Evolutionary conservation across 2,888 invertebrate species (phyloP).

Genomic region (Noctuana brunneofusca): DNA sequence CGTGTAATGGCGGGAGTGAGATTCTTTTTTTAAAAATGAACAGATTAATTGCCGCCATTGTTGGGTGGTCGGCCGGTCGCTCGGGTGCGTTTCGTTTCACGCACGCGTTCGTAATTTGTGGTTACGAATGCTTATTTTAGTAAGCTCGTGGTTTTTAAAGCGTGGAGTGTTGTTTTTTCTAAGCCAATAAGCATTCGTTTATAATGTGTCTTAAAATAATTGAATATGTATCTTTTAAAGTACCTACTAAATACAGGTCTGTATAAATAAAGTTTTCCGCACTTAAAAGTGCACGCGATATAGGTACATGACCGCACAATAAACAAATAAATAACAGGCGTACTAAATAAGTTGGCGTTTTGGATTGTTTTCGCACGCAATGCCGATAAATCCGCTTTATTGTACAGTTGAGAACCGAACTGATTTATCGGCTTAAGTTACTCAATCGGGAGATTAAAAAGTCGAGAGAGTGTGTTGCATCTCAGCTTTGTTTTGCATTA

Average conservation of each 20-base stretch:
- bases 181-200: neutral
- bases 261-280: neutral
- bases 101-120: slow-evolving; percentile 7
- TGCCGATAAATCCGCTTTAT: slow-evolving; percentile 52
- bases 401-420: slow-evolving; percentile 44
- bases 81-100: slow-evolving; percentile 35
- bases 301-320: slow-evolving; percentile 6
- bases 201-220: neutral
- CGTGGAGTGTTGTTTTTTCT: neutral
- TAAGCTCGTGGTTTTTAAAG: slow-evolving; percentile 1
- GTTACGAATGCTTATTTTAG: slow-evolving; percentile 9
- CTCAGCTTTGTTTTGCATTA: slow-evolving; percentile 36
- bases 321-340: slow-evolving; percentile 31
- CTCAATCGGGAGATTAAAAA: slow-evolving; percentile 48
- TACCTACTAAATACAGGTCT: neutral
- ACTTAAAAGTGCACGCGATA: slow-evolving; percentile 20
- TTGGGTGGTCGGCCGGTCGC: slow-evolving; percentile 62
- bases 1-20: slow-evolving; percentile 56
- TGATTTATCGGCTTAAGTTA: slow-evolving; percentile 45
- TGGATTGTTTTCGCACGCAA: slow-evolving; percentile 44
- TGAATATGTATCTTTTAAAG: neutral
- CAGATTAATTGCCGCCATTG: slow-evolving; percentile 62
- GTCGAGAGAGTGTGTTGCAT: slow-evolving; percentile 38
- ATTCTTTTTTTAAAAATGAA: slow-evolving; percentile 49
- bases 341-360: slow-evolving; percentile 30